Base-by-base conservation (phyloP, 2,113 vertebrate genomes). In the Rhinolophus sinicus region DNA sequence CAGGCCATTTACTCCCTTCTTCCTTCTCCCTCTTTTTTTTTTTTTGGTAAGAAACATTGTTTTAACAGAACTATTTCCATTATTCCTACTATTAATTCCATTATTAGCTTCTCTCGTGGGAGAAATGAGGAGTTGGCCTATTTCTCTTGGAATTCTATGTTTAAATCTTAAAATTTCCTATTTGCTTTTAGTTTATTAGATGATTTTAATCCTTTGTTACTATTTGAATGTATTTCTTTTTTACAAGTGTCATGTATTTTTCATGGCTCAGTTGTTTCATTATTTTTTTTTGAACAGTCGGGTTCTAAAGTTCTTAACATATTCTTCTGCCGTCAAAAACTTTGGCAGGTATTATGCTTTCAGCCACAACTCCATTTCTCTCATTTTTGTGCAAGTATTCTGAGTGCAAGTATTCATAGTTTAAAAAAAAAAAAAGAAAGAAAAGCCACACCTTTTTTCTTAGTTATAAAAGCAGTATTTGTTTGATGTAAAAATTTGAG, bases 11-110 rank as follows among this genome's bases (percentile, higher is more conserved):
- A 64, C 7, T 9, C 47, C 28, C 28, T 62, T 50, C 28, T 44
- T 86, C 65, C 10, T 54, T 7, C 11, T 28, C n/a, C 16, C 28
- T 4, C 30, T 24, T 72, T 60, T 86, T 83, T 69, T 60, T 67
- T 81, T 81, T 60, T 50, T 50, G 12, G 44, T 70, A 35, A 89
- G 73, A 77, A 89, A 62, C 28, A 60, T 70, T 91, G 44, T 90
- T 97, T 92, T 84, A 65, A 84, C 19, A 72, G 89, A 93, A 86
- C 60, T 88, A 21, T 93, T 91, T 93, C 92, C 84, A 78, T 95
- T 70, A 62, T 93, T 94, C 11, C 22, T 95, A n/a, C 70, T 88
- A 22, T 93, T 95, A 85, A 35, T 77, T 95, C 50, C 58, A 30
- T 93, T 82, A 83, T 92, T 93, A 93, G 54, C 60, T 50, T 47